These are phyloP conservation scores for Electrona antarctica DNA, from an alignment of 2,113 vertebrate genomes.

Conservation along the genomic window DNA sequence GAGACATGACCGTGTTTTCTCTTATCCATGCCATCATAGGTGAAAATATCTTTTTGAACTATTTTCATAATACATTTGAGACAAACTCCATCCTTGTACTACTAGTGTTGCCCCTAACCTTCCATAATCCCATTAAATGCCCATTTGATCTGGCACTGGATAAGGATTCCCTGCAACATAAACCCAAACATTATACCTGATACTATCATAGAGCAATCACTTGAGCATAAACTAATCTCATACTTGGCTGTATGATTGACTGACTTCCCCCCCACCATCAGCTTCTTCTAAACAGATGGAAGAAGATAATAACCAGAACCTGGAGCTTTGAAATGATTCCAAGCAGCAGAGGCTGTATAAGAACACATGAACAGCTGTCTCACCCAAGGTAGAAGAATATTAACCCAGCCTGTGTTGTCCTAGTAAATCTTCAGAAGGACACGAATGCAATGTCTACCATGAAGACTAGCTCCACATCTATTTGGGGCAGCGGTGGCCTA, in stretches of 20 bases:
- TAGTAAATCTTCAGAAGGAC: neutral
- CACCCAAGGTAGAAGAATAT: slow-evolving; percentile 6
- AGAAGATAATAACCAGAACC: slow-evolving; percentile 70
- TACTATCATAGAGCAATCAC: slow-evolving; percentile 60
- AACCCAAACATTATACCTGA: slow-evolving; percentile 58
- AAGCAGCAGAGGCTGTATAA: neutral
- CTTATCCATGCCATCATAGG: no score
- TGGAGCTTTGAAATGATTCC: slow-evolving; percentile 38
- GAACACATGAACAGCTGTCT: slow-evolving; percentile 3
- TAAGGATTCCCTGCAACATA: slow-evolving; percentile 37
- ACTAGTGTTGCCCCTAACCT: slow-evolving; percentile 1
- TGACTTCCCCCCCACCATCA: slow-evolving; percentile 66
- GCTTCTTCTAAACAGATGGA: slow-evolving; percentile 72
- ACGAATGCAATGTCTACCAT: no score
- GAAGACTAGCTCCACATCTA: no score
- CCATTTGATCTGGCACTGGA: slow-evolving; percentile 50
- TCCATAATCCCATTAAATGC: slow-evolving; percentile 38
- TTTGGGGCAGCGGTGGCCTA: no score
- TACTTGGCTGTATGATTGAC: slow-evolving; percentile 71
- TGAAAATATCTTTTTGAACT: neutral
- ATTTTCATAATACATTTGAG: slow-evolving; percentile 7
- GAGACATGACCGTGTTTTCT: no score
- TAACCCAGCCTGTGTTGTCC: slow-evolving; percentile 25
- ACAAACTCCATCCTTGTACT: neutral
- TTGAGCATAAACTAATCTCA: slow-evolving; percentile 72